Percentiles rank a stretch among this genome's conserved stretches.
These are phyloP conservation scores for Olivierus martensii DNA, from an alignment of 1,140 invertebrate species.

Conservation along the genomic window DNA sequence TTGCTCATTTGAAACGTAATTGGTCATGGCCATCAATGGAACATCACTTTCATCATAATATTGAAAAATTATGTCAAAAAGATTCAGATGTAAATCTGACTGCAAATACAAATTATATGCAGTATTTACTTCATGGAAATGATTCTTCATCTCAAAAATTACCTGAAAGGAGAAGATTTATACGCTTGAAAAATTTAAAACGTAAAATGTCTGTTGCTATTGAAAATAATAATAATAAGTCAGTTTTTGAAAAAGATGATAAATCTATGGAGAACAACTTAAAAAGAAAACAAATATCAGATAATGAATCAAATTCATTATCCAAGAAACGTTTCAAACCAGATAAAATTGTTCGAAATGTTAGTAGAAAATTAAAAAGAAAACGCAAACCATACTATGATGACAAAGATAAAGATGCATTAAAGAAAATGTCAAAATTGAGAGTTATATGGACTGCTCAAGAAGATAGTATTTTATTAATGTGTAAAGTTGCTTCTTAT, in stretches of 20 bases:
- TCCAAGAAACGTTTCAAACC: not conserved
- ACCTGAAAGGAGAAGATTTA: not conserved
- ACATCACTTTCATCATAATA: too few species aligned
- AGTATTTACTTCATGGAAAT: constrained; percentile 13
- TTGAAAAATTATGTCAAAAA: too few species aligned
- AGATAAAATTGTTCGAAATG: not conserved
- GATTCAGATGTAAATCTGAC: too few species aligned
- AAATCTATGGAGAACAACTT: too few species aligned
- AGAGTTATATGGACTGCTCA: constrained; percentile 31
- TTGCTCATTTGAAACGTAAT: constrained; percentile 49
- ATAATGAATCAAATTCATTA: not conserved
- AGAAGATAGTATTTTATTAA: constrained; percentile 35
- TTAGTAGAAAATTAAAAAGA: constrained; percentile 4
- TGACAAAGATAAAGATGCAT: constrained; percentile 47
- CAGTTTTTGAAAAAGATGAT: too few species aligned
- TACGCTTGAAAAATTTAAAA: not conserved
- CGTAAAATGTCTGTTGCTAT: not conserved
- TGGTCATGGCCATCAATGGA: constrained; percentile 32
- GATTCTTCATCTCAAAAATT: constrained; percentile 3
- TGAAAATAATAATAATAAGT: not conserved
- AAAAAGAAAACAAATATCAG: too few species aligned
- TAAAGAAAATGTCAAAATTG: constrained; percentile 46
- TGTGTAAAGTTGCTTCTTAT: constrained; percentile 48
- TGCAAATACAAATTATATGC: constrained; percentile 9
- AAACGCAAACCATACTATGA: constrained; percentile 39